phyloP scores from a whole-genome alignment of 2,797 vertebrate species.

The Botia kubotai region DNA sequence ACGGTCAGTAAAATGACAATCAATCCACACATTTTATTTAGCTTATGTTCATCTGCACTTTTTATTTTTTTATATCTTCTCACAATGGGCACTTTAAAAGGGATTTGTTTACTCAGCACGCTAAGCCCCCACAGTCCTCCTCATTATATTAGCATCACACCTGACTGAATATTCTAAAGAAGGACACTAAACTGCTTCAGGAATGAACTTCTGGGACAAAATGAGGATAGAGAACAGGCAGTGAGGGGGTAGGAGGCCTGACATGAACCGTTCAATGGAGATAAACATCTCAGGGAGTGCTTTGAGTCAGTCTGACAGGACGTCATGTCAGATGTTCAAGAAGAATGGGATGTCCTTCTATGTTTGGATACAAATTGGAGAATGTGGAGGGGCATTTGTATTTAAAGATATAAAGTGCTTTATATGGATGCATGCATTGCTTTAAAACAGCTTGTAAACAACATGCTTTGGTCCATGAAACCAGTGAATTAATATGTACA shows the following conservation, averaged over 20 bases:
- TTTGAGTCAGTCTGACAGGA: constrained; percentile 43
- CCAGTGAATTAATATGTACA: neutral
- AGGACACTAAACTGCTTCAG: constrained; percentile 3
- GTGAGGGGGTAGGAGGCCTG: neutral
- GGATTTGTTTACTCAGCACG: constrained; percentile 47
- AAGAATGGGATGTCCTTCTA: constrained; percentile 11
- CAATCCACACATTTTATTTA: constrained; percentile 87
- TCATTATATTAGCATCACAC: constrained; percentile 27
- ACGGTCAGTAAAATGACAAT: constrained; percentile 80
- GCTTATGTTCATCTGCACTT: constrained; percentile 80
- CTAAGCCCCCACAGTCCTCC: constrained; percentile 23
- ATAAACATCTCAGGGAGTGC: constrained; percentile 22
- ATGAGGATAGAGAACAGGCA: neutral
- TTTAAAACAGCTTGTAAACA: neutral
- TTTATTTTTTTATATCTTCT: constrained; percentile 58
- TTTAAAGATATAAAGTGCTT: neutral
- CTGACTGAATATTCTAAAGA: constrained; percentile 10
- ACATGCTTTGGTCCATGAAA: neutral
- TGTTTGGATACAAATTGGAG: neutral
- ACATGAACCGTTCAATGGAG: neutral
- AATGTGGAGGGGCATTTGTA: neutral
- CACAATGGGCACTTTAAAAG: constrained; percentile 6
- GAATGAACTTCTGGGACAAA: constrained; percentile 1
- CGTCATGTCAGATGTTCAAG: constrained; percentile 34
- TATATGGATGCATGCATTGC: neutral